These are phyloP conservation scores for Scomber scombrus DNA, from an alignment of 2,113 vertebrate species.

Conservation along the genomic window DNA sequence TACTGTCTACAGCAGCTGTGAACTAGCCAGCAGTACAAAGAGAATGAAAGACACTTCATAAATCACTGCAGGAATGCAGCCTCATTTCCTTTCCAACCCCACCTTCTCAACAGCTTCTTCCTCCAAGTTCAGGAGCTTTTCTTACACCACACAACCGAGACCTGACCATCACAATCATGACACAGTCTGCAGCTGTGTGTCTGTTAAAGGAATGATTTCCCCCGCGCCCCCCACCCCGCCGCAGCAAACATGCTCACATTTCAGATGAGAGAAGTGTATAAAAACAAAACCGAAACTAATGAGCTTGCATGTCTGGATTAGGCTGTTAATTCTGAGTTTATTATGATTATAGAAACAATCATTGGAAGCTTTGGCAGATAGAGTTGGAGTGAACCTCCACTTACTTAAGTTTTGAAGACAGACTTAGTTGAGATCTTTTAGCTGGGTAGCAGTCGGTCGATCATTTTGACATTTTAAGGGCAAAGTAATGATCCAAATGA, in stretches of 20 bases:
- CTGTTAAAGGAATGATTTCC: background rate
- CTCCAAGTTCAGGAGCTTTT: slow-evolving; percentile 58
- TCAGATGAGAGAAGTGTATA: slow-evolving; percentile 13
- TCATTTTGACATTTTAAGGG: background rate
- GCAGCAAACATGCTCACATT: slow-evolving; percentile 5
- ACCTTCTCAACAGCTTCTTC: slow-evolving; percentile 70
- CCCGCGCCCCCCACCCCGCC: background rate
- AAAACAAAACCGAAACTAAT: slow-evolving; percentile 34
- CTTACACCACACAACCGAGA: slow-evolving; percentile 37
- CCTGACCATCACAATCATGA: slow-evolving; percentile 32
- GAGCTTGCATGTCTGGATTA: slow-evolving; percentile 6
- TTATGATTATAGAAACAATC: background rate
- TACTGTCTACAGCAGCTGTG: slow-evolving; percentile 58
- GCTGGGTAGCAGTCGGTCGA: too few species aligned
- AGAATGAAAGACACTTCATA: slow-evolving; percentile 73
- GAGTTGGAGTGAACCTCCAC: background rate
- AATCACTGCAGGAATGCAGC: slow-evolving; percentile 80
- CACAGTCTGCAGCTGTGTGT: slow-evolving; percentile 43
- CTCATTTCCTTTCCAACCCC: slow-evolving; percentile 71
- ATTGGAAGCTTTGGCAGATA: background rate
- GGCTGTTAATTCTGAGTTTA: background rate
- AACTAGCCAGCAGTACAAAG: slow-evolving; percentile 37
- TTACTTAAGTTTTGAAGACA: background rate
- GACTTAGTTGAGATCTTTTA: background rate
- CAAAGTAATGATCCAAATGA: background rate